A percentile compares a stretch with the other conserved stretches of the same genome.
These are phyloP conservation scores for Heliconius ethilla DNA, from an alignment of 2,888 invertebrate species.

Conservation along the genomic window DNA sequence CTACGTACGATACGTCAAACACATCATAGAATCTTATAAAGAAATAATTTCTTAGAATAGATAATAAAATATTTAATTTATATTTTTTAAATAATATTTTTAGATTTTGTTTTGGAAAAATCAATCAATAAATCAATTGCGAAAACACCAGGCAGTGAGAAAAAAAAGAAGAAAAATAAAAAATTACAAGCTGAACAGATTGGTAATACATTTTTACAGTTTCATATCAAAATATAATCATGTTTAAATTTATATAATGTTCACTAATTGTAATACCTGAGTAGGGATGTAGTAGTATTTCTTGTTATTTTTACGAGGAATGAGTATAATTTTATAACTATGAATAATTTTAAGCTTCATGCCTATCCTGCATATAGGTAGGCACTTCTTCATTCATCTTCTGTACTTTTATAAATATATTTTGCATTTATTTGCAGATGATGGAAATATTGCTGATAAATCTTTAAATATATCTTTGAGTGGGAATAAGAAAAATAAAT, in stretches of 20 bases:
- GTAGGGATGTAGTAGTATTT: too few species aligned
- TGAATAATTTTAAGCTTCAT: too few species aligned
- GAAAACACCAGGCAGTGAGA: slow-evolving; percentile 44
- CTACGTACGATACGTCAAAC: too few species aligned
- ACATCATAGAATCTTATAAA: too few species aligned
- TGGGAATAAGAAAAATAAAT: slow-evolving; percentile 12
- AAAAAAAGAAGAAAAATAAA: slow-evolving; percentile 39
- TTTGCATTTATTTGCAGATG: slow-evolving; percentile 1
- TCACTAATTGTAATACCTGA: not conserved
- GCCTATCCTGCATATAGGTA: too few species aligned
- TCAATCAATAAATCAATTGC: slow-evolving; percentile 32
- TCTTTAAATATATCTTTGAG: slow-evolving; percentile 13
- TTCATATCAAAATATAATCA: not conserved
- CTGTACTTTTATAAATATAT: not conserved
- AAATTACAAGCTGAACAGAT: slow-evolving; percentile 8
- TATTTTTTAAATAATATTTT: not conserved
- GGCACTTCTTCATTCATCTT: too few species aligned
- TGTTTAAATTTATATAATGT: too few species aligned
- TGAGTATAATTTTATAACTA: too few species aligned
- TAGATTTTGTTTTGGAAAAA: slow-evolving; percentile 26
- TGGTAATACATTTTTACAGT: slow-evolving; percentile 13
- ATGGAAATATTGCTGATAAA: slow-evolving; percentile 21
- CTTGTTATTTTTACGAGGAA: too few species aligned
- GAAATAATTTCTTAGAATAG: not conserved
- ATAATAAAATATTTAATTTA: not conserved